Base-by-base conservation (phyloP, 2,113 vertebrate genomes). In the Macquaria australasica region DNA sequence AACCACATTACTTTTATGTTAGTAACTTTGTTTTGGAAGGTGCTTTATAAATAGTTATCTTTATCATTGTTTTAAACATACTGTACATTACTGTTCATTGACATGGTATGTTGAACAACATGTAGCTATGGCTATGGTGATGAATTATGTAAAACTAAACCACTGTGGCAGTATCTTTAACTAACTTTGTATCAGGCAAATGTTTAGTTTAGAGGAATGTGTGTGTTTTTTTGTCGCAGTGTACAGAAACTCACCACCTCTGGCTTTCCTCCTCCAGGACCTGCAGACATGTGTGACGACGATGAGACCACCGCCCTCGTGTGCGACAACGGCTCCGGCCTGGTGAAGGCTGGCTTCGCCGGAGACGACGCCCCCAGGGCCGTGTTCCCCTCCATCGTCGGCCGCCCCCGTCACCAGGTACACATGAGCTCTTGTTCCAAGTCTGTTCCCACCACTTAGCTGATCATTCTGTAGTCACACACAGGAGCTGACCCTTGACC, bases 341-440 rank as follows among this genome's bases (percentile, higher is more conserved):
- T 99, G 94, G 97, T 98, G 87, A 99, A 99, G 94, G 98, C 97
- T 39, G 98, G 98, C 91, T 99, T 99, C 2, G 98, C 97, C 50
- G 98, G 98, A 50, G 98, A 99, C 69, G 97, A 98, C 0, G 98
- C 98, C 84, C 98, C 98, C 71, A 96, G 98, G 82, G 97, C 97
- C 0, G 98, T 99, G 89, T 99, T 99, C 94, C 98, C 98, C 1
- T 99, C 98, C 94, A 99, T 99, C 85, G 98, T 98, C 34, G 98
- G 98, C 68, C 97, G 98, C 31, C 98, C 98, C 45, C 97, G 98
- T 59, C 98, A 99, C 82, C 98, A 99, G 98, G 98, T 99, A 92
- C 51, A 23, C 60, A 16, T 34, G 34, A 34, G 34, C 34, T 34
- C 34, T 34, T 34, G 34, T 34, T 3, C 34, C 34, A 34, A 3